Conservation (phyloP, 1,140 invertebrate genomes). For the Metaphire vulgaris region DNA sequence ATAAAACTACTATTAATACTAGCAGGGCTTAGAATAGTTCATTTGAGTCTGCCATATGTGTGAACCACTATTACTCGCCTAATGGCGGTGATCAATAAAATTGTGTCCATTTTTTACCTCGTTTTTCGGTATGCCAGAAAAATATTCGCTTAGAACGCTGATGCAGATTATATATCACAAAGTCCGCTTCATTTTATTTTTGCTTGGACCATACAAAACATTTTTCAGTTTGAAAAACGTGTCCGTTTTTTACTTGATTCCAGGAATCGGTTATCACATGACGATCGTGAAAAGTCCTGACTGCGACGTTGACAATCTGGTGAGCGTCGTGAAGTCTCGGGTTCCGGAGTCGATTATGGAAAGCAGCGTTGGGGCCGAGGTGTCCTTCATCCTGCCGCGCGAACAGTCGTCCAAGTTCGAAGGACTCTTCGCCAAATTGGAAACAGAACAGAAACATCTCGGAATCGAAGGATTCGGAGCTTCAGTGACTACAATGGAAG, state of each 20-base stretch:
- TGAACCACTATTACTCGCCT: no score
- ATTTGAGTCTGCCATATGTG: no score
- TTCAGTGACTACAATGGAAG: slow-evolving; percentile 73
- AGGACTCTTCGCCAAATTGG: slow-evolving; percentile 61
- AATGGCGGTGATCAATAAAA: not conserved
- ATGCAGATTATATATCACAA: no score
- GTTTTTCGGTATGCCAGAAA: not conserved
- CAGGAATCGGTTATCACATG: slow-evolving; percentile 49
- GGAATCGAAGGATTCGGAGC: slow-evolving; percentile 69
- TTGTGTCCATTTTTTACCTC: not conserved
- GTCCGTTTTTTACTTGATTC: not conserved
- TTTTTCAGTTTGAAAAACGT: not conserved
- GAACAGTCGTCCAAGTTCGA: slow-evolving; percentile 43
- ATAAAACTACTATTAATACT: no score
- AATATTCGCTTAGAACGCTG: no score
- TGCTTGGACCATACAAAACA: not conserved
- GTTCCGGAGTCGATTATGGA: slow-evolving; percentile 40
- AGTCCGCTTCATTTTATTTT: no score
- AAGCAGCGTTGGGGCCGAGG: slow-evolving; percentile 45
- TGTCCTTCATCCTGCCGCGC: slow-evolving; percentile 46
- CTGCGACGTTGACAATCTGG: slow-evolving; percentile 55
- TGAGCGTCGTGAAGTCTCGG: slow-evolving; percentile 34
- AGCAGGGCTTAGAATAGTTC: no score
- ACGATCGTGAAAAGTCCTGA: slow-evolving; percentile 41
- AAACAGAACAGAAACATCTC: slow-evolving; percentile 57